Evolutionary conservation across 2,888 invertebrate species (phyloP).

Genomic region (Leptopilina drosophilae): DNA sequence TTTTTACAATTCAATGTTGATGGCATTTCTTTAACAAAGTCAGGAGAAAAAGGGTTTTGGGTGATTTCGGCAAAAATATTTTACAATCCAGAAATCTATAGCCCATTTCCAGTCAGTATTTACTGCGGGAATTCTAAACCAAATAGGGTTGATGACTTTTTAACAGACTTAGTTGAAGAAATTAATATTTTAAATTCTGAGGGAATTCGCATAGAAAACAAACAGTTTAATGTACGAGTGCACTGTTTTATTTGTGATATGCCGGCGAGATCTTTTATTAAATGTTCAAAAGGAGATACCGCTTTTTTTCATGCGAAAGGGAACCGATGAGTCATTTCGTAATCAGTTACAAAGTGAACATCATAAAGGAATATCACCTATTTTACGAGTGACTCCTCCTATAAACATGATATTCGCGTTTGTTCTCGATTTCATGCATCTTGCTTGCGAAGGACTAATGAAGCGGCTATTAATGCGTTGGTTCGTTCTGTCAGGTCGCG

Average conservation of each 20-base stretch:
- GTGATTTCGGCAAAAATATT: background rate
- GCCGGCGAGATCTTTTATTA: too few relatives aligned
- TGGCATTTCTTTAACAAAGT: background rate
- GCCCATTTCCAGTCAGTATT: background rate
- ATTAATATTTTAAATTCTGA: background rate
- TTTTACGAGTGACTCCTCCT: too few relatives aligned
- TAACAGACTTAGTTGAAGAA: background rate
- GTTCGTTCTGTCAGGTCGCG: background rate
- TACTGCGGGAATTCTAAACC: conserved; percentile 6
- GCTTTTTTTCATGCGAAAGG: too few relatives aligned
- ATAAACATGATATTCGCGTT: too few relatives aligned
- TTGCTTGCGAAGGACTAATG: background rate
- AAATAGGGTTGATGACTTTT: background rate
- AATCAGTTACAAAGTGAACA: too few relatives aligned
- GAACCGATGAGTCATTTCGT: too few relatives aligned
- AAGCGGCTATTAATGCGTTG: background rate
- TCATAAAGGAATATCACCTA: too few relatives aligned
- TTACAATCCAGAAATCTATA: conserved; percentile 10
- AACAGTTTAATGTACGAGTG: too few relatives aligned
- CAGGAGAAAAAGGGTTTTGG: background rate
- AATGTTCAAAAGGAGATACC: too few relatives aligned
- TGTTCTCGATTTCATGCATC: too few relatives aligned
- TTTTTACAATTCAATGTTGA: background rate
- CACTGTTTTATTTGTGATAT: too few relatives aligned
- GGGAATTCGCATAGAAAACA: too few relatives aligned